Conservation (phyloP, 2,113 vertebrate genomes). For the Tympanuchus pallidicinctus region DNA sequence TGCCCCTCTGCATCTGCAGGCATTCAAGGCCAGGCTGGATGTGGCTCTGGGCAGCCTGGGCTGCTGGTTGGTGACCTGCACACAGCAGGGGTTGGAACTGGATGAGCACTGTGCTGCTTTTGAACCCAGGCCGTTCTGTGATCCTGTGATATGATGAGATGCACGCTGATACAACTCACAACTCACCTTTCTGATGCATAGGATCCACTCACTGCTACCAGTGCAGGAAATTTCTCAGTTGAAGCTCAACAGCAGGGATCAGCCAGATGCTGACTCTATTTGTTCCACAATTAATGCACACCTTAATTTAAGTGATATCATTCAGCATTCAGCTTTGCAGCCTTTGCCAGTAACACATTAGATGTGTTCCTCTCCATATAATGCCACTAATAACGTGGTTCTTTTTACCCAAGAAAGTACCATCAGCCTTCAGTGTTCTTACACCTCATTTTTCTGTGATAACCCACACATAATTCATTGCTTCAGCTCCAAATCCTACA, state of each 20-base stretch:
- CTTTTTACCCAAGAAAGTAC: not conserved
- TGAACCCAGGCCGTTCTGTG: no score
- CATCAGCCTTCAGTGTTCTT: not conserved
- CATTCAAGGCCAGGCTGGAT: no score
- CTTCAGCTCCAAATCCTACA: not conserved
- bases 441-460: not conserved
- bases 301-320: not conserved
- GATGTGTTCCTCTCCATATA: not conserved
- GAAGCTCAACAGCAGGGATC: not conserved
- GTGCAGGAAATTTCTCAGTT: accelerated
- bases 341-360: not conserved
- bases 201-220: not conserved
- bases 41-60: no score
- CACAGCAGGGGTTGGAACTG: no score
- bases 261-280: not conserved
- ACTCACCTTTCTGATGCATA: not conserved
- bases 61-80: no score
- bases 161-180: not conserved
- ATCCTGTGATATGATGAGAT: not conserved
- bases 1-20: no score
- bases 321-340: not conserved
- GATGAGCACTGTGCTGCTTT: no score
- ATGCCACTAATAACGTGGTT: not conserved
- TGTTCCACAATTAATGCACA: not conserved
- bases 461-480: not conserved